These are phyloP conservation scores for Pseudopleuronectes americanus DNA, from an alignment of 2,797 vertebrate genomes.

Conservation along the genomic window DNA sequence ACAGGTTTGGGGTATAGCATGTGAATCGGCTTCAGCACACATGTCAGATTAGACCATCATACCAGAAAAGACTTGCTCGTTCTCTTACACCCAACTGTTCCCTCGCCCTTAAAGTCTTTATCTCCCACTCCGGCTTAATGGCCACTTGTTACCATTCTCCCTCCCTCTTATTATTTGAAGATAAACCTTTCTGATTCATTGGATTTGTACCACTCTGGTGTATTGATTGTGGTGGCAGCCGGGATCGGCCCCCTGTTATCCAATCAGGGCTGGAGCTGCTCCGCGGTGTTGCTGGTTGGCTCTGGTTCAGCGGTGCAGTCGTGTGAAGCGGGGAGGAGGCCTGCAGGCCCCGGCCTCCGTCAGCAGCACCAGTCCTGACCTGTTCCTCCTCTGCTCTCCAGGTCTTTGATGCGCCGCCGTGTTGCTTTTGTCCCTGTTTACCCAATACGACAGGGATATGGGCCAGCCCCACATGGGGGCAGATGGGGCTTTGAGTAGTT, in stretches of 20 bases:
- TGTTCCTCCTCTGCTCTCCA: conserved; percentile 69
- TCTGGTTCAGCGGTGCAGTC: conserved; percentile 58
- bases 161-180: background rate
- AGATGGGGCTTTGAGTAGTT: conserved; percentile 74
- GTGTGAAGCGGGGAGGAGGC: conserved; percentile 43
- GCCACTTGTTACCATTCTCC: background rate
- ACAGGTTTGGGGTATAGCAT: conserved; percentile 82
- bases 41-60: conserved; percentile 81
- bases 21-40: conserved; percentile 71
- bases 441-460: conserved; percentile 77
- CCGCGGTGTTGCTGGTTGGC: conserved; percentile 33
- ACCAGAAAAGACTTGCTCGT: conserved; percentile 62
- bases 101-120: conserved; percentile 24
- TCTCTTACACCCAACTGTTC: conserved; percentile 40
- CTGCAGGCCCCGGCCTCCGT: conserved; percentile 40
- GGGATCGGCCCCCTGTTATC: conserved; percentile 1
- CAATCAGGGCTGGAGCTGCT: conserved; percentile 1
- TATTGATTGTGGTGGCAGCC: conserved; percentile 4
- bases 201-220: background rate
- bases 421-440: conserved; percentile 80
- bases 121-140: conserved; percentile 3
- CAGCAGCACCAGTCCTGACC: conserved; percentile 75
- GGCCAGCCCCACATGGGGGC: conserved; percentile 69
- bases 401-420: conserved; percentile 74
- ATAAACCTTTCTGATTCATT: background rate